Conservation (phyloP, 30 jellyfish, hydroid and myxozoan species). For the Chrysaora quinquecirrha region DNA sequence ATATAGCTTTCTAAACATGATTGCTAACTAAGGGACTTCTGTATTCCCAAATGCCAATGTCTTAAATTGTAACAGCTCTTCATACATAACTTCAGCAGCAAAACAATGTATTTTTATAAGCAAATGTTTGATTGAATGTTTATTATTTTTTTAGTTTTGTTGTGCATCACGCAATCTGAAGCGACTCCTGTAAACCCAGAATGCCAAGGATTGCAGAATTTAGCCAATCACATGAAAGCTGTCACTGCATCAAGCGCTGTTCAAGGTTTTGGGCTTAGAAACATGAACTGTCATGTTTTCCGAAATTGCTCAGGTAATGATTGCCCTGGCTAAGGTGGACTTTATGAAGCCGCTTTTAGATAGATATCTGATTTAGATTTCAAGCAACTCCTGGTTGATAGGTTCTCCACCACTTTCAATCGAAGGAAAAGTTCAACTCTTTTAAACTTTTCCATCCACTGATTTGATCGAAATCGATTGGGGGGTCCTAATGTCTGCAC, state of each 20-base stretch:
- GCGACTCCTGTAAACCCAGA: background rate
- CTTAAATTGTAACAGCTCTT: too few species aligned
- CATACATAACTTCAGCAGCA: too few species aligned
- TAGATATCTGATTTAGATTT: background rate
- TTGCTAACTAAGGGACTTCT: too few species aligned
- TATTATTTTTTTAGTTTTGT: background rate
- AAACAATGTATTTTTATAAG: too few species aligned
- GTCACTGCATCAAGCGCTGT: background rate
- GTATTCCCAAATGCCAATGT: too few species aligned
- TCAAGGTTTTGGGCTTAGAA: background rate
- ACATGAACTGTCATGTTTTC: background rate
- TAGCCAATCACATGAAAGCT: background rate
- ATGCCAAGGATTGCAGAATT: conserved; percentile 1
- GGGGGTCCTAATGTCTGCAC: background rate
- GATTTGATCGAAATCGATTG: background rate
- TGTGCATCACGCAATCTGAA: background rate
- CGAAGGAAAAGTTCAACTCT: background rate
- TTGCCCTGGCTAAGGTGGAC: background rate
- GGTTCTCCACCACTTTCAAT: background rate
- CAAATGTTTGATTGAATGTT: too few species aligned
- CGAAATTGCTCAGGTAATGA: background rate
- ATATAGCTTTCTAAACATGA: too few species aligned
- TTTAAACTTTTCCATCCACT: background rate
- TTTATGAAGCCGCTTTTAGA: too few species aligned
- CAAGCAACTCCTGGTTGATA: background rate